Conservation (phyloP, 2,888 invertebrate genomes). For the Drosophila glabriapex region DNA sequence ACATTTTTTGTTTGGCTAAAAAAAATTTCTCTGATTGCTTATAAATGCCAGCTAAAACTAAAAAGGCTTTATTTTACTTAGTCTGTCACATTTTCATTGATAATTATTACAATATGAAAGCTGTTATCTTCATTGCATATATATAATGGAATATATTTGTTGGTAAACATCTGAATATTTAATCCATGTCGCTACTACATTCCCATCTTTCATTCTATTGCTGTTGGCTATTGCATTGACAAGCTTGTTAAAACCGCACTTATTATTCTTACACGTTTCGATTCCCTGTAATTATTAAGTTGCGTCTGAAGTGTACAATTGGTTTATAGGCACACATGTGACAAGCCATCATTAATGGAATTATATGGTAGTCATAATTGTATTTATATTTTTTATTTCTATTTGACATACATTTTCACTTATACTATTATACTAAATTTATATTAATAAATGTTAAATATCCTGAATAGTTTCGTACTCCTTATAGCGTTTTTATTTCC, state of each 20-base stretch:
- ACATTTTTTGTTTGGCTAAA: background rate
- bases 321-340: background rate
- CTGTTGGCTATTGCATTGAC: slow-evolving; percentile 57
- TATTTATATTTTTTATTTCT: background rate
- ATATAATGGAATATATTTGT: background rate
- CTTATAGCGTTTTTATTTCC: background rate
- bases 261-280: slow-evolving; percentile 18
- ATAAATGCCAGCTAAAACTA: background rate
- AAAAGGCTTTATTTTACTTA: background rate
- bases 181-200: slow-evolving; percentile 22
- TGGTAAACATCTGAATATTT: slow-evolving; percentile 39
- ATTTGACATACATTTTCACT: background rate
- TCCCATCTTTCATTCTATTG: slow-evolving; percentile 12
- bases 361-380: background rate
- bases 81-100: background rate
- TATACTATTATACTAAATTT: background rate
- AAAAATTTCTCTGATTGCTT: background rate
- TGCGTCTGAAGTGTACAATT: too few relatives aligned
- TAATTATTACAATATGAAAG: background rate
- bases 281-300: background rate
- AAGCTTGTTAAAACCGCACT: slow-evolving; percentile 55
- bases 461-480: background rate
- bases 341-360: background rate
- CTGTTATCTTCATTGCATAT: background rate
- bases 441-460: background rate